Percentiles rank a stretch among this genome's conserved stretches.
Evolutionary conservation across 2,113 vertebrate species (phyloP).

Genomic region (Macaca nemestrina): DNA sequence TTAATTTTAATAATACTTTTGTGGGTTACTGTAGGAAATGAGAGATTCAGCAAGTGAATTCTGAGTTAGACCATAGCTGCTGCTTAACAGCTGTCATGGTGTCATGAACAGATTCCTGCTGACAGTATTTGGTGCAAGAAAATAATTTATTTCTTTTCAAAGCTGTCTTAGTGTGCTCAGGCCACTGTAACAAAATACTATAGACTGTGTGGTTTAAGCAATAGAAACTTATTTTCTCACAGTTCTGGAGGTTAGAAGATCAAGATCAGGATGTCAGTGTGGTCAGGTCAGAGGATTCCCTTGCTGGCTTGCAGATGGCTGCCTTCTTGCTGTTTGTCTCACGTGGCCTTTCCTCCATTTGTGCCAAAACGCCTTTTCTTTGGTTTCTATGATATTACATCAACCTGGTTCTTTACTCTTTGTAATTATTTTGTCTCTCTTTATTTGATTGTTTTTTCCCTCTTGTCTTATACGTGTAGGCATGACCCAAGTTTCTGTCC

Average conservation of each 20-base stretch:
- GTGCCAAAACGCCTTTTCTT: not conserved
- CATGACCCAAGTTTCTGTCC: not conserved
- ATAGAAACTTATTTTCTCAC: constrained; percentile 21
- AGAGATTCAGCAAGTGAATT: not conserved
- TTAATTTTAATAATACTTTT: constrained; percentile 45
- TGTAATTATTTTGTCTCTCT: not conserved
- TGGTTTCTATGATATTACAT: not conserved
- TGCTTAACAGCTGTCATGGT: not conserved
- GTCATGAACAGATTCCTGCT: not conserved
- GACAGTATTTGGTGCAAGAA: constrained; percentile 14
- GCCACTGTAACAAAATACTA: not conserved
- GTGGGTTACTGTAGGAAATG: not conserved
- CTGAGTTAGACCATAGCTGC: not conserved
- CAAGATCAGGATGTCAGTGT: not conserved
- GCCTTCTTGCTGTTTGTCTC: not conserved
- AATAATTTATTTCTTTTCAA: not conserved
- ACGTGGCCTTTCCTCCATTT: not conserved
- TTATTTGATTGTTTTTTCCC: not conserved
- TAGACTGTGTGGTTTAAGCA: not conserved
- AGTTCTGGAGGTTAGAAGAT: not conserved
- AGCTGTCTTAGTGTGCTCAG: not conserved
- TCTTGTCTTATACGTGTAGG: not conserved
- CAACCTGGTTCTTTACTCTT: not conserved
- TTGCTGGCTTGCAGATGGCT: not conserved
- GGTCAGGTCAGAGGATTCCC: not conserved